Percentiles rank a stretch among this genome's conserved stretches.
phyloP scores from a whole-genome alignment of 2,797 vertebrate genomes.

The Tadarida brasiliensis region DNA sequence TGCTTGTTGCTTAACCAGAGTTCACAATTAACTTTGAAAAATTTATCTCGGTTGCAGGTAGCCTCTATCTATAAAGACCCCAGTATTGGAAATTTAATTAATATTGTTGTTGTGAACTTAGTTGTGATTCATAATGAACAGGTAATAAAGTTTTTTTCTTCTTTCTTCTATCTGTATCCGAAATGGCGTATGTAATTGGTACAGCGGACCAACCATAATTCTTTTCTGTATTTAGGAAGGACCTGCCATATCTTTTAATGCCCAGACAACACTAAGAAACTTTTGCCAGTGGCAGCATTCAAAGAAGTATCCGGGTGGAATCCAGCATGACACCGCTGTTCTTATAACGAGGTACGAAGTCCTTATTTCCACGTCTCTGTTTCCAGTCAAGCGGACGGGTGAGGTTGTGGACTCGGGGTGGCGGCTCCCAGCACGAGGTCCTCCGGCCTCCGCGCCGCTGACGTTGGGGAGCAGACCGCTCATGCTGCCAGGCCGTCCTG shows the following conservation, averaged over 20 bases:
- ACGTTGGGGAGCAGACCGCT: not conserved
- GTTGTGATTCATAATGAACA: conserved; percentile 96
- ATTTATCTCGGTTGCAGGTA: conserved; percentile 91
- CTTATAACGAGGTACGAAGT: conserved; percentile 95
- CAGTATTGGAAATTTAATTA: conserved; percentile 99
- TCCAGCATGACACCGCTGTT: conserved; percentile 96
- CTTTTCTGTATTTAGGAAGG: conserved; percentile 91
- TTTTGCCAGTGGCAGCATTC: conserved; percentile 99
- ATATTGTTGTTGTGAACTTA: conserved; percentile 98
- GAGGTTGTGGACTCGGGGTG: not conserved
- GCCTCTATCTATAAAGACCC: conserved; percentile 99
- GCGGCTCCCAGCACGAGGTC: fast-evolving
- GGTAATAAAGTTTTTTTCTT: conserved; percentile 89
- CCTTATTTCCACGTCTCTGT: not conserved
- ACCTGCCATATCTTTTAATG: conserved; percentile 96
- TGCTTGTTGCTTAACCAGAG: conserved; percentile 73
- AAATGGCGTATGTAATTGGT: conserved; percentile 42
- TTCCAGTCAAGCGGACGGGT: not conserved
- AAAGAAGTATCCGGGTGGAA: conserved; percentile 94
- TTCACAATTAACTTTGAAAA: conserved; percentile 81
- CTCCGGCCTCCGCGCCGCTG: not conserved
- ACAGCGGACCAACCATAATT: conserved; percentile 63
- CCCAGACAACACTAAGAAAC: conserved; percentile 98
- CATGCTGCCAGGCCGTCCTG: not conserved
- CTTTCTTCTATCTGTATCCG: conserved; percentile 74